phyloP scores from a whole-genome alignment of 2,797 vertebrate genomes.

The Macrochelys suwanniensis region DNA sequence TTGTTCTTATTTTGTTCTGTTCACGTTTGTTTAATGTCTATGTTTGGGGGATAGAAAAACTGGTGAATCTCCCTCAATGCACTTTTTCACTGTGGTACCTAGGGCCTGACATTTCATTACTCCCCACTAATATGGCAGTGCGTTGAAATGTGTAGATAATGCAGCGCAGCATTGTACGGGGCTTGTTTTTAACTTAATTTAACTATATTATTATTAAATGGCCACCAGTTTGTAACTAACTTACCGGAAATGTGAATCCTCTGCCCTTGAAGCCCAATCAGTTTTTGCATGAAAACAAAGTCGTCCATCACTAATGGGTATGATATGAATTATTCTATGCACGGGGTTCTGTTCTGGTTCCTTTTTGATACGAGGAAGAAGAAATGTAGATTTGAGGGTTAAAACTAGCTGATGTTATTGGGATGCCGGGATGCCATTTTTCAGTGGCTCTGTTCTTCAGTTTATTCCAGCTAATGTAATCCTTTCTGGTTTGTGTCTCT shows the following conservation, averaged over 20 bases:
- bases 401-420: neutral
- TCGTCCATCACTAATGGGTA: neutral
- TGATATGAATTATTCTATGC: neutral
- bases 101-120: neutral
- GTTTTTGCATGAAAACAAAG: neutral
- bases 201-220: neutral
- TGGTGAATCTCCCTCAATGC: neutral
- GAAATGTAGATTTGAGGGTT: neutral
- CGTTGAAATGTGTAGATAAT: neutral
- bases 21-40: neutral
- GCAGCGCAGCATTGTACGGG: neutral
- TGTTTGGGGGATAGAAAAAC: neutral
- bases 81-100: neutral
- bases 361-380: neutral
- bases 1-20: neutral
- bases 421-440: neutral
- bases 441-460: neutral
- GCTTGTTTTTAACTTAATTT: neutral
- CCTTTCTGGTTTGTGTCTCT: conserved; percentile 29
- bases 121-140: neutral
- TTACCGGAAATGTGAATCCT: neutral
- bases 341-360: neutral
- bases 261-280: neutral
- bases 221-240: neutral
- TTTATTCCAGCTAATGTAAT: neutral